phyloP scores from a whole-genome alignment of 2,888 invertebrate genomes.

The Halictus ligatus region DNA sequence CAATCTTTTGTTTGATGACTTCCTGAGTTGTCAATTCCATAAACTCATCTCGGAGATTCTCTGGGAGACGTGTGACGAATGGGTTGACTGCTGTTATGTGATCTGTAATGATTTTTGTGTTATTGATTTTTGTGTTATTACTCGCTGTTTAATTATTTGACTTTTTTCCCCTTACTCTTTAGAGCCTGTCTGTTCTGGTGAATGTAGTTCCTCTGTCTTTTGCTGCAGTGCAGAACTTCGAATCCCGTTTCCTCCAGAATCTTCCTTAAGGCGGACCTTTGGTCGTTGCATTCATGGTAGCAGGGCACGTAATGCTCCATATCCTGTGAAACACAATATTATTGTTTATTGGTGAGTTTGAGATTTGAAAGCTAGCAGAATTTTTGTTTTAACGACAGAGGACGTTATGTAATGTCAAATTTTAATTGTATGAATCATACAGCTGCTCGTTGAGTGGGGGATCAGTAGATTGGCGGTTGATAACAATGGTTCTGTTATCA shows the following conservation, averaged over 20 bases:
- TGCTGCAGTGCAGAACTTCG: slow-evolving; percentile 86
- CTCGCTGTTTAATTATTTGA: not conserved
- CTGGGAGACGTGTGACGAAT: slow-evolving; percentile 88
- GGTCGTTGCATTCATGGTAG: slow-evolving; percentile 87
- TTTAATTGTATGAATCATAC: not conserved
- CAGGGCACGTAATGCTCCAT: slow-evolving; percentile 88
- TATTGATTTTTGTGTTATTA: not conserved
- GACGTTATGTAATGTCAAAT: not conserved
- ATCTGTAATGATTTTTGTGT: slow-evolving; percentile 84
- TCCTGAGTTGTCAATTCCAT: slow-evolving; percentile 86
- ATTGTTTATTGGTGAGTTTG: not conserved
- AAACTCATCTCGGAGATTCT: slow-evolving; percentile 86
- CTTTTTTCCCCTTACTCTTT: slow-evolving; percentile 85
- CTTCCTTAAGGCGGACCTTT: slow-evolving; percentile 86
- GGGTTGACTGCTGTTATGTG: slow-evolving; percentile 90
- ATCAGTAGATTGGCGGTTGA: not conserved
- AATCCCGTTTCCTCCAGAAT: slow-evolving; percentile 88
- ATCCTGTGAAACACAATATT: slow-evolving; percentile 83
- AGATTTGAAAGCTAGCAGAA: not conserved
- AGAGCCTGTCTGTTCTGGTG: slow-evolving; percentile 86
- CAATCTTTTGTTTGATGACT: slow-evolving; percentile 84
- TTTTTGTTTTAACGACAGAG: not conserved
- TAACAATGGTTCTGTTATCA: not conserved
- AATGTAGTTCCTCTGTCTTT: slow-evolving; percentile 86
- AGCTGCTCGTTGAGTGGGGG: not conserved